Percentiles rank a stretch among this genome's conserved stretches.
Evolutionary conservation across 64 coral and sea anemone species (phyloP).

Genomic region (Dendrophyllia cribrosa): DNA sequence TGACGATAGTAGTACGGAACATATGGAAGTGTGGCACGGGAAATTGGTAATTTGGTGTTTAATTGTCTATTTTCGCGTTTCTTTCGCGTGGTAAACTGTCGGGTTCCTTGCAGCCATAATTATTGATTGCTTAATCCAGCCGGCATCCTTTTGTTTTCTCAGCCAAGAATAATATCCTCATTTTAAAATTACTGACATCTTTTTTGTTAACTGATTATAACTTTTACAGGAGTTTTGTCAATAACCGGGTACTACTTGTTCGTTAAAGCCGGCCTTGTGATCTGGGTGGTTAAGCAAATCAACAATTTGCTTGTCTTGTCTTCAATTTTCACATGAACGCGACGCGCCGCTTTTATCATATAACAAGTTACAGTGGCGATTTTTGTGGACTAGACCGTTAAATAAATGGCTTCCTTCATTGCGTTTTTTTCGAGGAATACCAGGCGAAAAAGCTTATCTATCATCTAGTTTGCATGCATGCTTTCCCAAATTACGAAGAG

Average conservation of each 20-base stretch:
- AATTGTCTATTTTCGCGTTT: neutral
- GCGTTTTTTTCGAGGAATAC: neutral
- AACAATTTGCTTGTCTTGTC: neutral
- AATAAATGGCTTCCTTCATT: neutral
- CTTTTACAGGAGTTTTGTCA: neutral
- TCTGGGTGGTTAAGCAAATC: too few relatives aligned
- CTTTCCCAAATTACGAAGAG: too few relatives aligned
- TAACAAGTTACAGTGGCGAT: neutral
- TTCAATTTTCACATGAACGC: neutral
- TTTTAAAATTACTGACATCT: too few relatives aligned
- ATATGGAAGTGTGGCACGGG: conserved; percentile 11
- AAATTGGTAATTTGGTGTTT: neutral
- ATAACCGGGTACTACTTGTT: neutral
- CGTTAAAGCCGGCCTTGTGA: neutral
- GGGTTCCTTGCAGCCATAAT: neutral
- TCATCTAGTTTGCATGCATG: neutral
- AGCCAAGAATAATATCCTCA: neutral
- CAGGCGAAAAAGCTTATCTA: too few relatives aligned
- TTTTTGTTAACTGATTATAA: neutral
- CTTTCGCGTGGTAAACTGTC: neutral
- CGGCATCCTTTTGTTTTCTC: neutral
- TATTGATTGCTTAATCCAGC: conserved; percentile 6
- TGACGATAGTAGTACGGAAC: conserved; percentile 9
- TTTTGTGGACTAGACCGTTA: neutral
- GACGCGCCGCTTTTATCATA: neutral